Conservation (phyloP, 2,888 invertebrate species). For the Phalera bucephala region DNA sequence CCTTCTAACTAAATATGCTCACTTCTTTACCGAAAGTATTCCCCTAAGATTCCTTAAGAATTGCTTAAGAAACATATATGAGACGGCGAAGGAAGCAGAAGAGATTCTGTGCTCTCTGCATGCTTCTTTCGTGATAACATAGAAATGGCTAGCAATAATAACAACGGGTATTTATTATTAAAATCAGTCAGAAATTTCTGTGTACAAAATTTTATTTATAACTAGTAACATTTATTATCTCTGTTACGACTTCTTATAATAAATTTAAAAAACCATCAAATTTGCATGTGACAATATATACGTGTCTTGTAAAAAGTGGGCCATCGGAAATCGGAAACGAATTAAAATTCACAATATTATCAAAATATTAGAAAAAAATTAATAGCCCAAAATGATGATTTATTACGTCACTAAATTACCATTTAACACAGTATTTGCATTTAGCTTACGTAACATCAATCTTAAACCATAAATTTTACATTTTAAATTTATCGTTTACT, state of each 20-base stretch:
- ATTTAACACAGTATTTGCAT: slow-evolving; percentile 24
- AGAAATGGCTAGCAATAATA: too few species aligned
- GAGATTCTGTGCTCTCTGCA: too few species aligned
- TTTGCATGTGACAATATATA: not conserved
- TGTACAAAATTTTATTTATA: too few species aligned
- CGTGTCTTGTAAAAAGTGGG: not conserved
- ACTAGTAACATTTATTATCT: too few species aligned
- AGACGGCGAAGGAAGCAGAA: too few species aligned
- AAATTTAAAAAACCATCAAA: not conserved
- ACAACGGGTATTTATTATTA: too few species aligned
- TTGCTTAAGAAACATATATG: too few species aligned
- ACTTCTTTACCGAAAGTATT: too few species aligned
- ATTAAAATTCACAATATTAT: slow-evolving; percentile 7
- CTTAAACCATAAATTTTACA: slow-evolving; percentile 13
- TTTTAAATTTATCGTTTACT: slow-evolving; percentile 10
- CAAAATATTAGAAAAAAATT: slow-evolving; percentile 3
- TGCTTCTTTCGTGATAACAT: too few species aligned
- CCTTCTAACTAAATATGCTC: too few species aligned
- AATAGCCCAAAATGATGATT: slow-evolving; percentile 15
- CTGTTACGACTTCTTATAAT: not conserved
- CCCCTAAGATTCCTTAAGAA: too few species aligned
- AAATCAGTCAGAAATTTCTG: too few species aligned
- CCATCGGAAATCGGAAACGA: not conserved
- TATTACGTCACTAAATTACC: slow-evolving; percentile 7
- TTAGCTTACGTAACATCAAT: slow-evolving; percentile 22